Evolutionary conservation across 2,797 vertebrate genomes (phyloP), one percentile per base, ranked within the genome.

Genomic region (Gymnocypris eckloni): DNA sequence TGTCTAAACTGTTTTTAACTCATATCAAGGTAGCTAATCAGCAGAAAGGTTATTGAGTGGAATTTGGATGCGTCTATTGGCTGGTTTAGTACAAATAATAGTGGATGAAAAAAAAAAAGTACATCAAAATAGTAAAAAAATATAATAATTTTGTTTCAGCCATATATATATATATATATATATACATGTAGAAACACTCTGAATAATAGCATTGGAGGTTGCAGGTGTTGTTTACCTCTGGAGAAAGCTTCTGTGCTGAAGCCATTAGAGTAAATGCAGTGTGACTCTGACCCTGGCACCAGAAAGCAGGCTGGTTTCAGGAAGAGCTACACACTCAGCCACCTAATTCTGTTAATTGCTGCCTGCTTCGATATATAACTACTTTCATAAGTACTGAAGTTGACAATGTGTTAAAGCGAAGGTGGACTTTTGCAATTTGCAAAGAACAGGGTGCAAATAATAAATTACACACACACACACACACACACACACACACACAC

Each of bases 281-380:
- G 61, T 45, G 69, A 76, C 70, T 52, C 69, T 71, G 72, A 88
- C 83, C 86, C 79, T 81, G 69, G 78, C 56, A 86, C 80, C 89
- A 39, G 66, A 78, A 87, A 82, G 78, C 80, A 76, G 82, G 43
- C 86, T 85, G 33, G 81, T 88, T 89, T 87, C 67, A 61, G 56
- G 48, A 33, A 87, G 78, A 78, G 66, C 73, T 13, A 78, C 59
- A 86, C 75, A 89, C 88, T 89, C 83, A 86, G 81, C 84, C 76
- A 81, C 75, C 79, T 87, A 83, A 89, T 88, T 89, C 69, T 85
- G 50, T 82, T 90, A 92, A 91, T 91, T 91, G 86, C 87, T 56
- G 61, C 80, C 79, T 73, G 70, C 41, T 81, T 88, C 43, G 22
- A 89, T 85, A 87, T 90, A 86, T 83, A 87, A 83, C 84, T 50